phyloP scores from a whole-genome alignment of 2,888 invertebrate species.

The Coronaproctus castanopsis region DNA sequence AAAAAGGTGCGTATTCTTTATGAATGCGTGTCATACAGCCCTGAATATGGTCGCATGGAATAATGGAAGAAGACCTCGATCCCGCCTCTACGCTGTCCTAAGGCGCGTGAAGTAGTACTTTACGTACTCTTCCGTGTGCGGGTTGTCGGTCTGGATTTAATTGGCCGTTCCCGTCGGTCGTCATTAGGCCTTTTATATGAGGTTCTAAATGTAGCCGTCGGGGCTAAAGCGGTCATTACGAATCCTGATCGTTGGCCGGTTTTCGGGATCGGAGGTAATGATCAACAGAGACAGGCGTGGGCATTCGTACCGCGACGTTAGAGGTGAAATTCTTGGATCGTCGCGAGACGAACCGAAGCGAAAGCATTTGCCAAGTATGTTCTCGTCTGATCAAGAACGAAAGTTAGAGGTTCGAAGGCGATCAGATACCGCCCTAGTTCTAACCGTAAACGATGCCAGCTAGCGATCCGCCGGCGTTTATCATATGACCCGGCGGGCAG shows the following conservation, averaged over 20 bases:
- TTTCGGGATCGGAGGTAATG: conserved; percentile 13
- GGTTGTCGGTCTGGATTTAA: conserved; percentile 1
- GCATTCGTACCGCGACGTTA: conserved; percentile 41
- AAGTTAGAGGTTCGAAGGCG: conserved; percentile 19
- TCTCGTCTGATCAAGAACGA: conserved; percentile 19
- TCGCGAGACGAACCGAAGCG: conserved; percentile 21
- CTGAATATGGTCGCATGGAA: conserved; percentile 38
- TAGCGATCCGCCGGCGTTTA: conserved; percentile 38
- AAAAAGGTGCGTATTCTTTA: conserved; percentile 18
- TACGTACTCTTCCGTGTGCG: conserved; percentile 10
- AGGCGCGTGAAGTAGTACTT: conserved; percentile 5
- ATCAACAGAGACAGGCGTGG: conserved; percentile 30
- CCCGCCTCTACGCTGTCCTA: conserved; percentile 33
- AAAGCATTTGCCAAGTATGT: conserved; percentile 22
- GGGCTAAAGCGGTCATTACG: conserved; percentile 31
- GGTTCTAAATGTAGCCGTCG: background rate
- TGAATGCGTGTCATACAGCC: conserved; percentile 7
- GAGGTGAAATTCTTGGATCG: conserved; percentile 45
- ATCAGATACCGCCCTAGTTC: conserved; percentile 38
- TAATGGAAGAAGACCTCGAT: conserved; percentile 42
- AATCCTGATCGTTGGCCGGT: conserved; percentile 32
- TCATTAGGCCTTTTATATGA: background rate
- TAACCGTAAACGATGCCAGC: conserved; percentile 44
- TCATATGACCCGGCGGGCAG: conserved; percentile 33
- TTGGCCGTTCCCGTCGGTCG: background rate